Percentiles rank a stretch among this genome's conserved stretches.
These are phyloP conservation scores for Cladorhizidae sp. DNA, from an alignment of 37 sponge, comb jelly and placozoan genomes.

Conservation along the genomic window DNA sequence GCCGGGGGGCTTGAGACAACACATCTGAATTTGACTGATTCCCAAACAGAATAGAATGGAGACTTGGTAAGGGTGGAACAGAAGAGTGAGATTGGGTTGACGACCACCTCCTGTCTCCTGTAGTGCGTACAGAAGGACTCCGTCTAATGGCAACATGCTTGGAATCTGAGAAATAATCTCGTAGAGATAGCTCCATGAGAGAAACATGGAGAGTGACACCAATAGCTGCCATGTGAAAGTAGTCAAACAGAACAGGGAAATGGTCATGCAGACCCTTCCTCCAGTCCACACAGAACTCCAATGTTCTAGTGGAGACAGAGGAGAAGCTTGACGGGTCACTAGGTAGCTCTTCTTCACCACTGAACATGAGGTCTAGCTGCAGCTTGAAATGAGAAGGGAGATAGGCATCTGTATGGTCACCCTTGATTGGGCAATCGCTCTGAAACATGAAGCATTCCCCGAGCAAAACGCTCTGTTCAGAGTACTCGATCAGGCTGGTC, in stretches of 20 bases:
- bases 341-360: slow-evolving; percentile 48
- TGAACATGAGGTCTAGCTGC: slow-evolving; percentile 54
- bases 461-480: slow-evolving; percentile 58
- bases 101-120: not conserved
- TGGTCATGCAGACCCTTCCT: slow-evolving; percentile 67
- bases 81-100: slow-evolving; percentile 14
- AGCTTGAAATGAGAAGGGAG: slow-evolving; percentile 41
- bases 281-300: slow-evolving; percentile 53
- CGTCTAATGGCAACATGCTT: not conserved
- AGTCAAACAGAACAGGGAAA: slow-evolving; percentile 73
- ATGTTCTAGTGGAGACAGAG: slow-evolving; percentile 32
- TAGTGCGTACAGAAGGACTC: not conserved
- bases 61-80: not conserved
- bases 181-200: slow-evolving; percentile 44
- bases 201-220: slow-evolving; percentile 79
- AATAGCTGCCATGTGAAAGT: slow-evolving; percentile 77
- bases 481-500: slow-evolving; percentile 70
- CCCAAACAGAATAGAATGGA: slow-evolving; percentile 16
- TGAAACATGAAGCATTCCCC: slow-evolving; percentile 70
- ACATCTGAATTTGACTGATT: not conserved
- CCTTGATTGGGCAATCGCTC: slow-evolving; percentile 31
- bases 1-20: not conserved
- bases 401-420: slow-evolving; percentile 55
- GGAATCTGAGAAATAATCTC: slow-evolving; percentile 17
- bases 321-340: slow-evolving; percentile 36